Evolutionary conservation across 2,113 vertebrate genomes (phyloP).

Genomic region (Cyphomyrus discorhynchus): DNA sequence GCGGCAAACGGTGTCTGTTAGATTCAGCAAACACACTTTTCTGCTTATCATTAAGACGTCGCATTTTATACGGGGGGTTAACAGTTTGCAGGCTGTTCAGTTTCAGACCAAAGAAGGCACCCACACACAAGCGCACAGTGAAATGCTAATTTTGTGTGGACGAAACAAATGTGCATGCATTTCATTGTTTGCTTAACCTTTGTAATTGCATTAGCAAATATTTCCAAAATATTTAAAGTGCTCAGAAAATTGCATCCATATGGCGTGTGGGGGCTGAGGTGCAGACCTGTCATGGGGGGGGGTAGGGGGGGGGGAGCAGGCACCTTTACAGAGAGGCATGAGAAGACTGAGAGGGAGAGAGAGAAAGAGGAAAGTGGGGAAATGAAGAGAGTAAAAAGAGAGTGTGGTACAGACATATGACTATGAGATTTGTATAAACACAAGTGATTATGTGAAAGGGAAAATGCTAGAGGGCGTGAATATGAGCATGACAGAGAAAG

Average conservation of each 20-base stretch:
- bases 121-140: background rate
- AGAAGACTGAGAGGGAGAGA: background rate
- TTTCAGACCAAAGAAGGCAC: slow-evolving; percentile 5
- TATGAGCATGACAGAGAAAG: background rate
- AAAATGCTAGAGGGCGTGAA: background rate
- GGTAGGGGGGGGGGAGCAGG: background rate
- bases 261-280: background rate
- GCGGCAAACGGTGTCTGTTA: background rate
- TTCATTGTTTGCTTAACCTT: slow-evolving; percentile 26
- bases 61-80: background rate
- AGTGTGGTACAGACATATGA: background rate
- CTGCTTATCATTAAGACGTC: background rate
- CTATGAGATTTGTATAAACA: background rate
- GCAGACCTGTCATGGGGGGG: background rate
- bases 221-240: slow-evolving; percentile 23
- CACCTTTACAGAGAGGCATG: background rate
- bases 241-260: slow-evolving; percentile 24
- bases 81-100: background rate
- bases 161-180: slow-evolving; percentile 13
- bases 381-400: background rate
- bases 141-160: slow-evolving; percentile 4
- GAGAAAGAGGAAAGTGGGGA: background rate
- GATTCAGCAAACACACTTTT: background rate
- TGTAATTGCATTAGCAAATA: slow-evolving; percentile 19
- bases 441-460: background rate